Base-by-base conservation (phyloP, 2,888 invertebrate genomes). In the Heliconius charithonia region DNA sequence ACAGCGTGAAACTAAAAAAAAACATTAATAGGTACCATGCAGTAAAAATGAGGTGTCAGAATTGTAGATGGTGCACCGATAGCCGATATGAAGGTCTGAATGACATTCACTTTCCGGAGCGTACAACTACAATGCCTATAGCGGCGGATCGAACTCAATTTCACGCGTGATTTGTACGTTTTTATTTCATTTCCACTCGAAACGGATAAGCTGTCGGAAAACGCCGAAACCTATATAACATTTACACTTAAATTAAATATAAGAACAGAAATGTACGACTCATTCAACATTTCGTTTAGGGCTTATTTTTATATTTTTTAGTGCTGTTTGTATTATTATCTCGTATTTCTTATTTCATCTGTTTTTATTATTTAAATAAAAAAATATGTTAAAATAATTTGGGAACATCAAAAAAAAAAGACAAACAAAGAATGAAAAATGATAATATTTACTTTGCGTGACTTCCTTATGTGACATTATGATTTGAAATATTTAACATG, bases 121-220 rank as follows among this genome's bases (percentile, higher is more conserved):
- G 88, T 87, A 91, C 91, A 91, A 90, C 90, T 88, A 91, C 91
- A 91, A 90, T 90, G 89, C 89, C 90, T 91, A 89, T 86, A 88
- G 88, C 86, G 83, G 81, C 86, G 89, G 90, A 85, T 90, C 90
- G 90, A 93, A 93, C 89, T 92, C 93, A 92, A 94, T 94, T 94
- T 94, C 93, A 94, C 93, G 94, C 92, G 92, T 93, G 93, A 93
- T 94, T 93, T 93, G 90, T 91, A 88, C 88, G 89, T 89, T 92
- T 92, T 93, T 92, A 93, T 92, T 93, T 92, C 90, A 90, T 93
- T 93, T 88, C 89, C 88, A 91, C 88, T 89, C 79, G 45, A 67
- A 77, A 77, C 74, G 67, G 76, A 72, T 67, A 75, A 66, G 66
- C 78, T 77, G 76, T 79, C 80, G 73, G 74, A 69, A 79, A 80